Conservation (phyloP, 2,797 vertebrate species). For the Ctenosaura bakeri region DNA sequence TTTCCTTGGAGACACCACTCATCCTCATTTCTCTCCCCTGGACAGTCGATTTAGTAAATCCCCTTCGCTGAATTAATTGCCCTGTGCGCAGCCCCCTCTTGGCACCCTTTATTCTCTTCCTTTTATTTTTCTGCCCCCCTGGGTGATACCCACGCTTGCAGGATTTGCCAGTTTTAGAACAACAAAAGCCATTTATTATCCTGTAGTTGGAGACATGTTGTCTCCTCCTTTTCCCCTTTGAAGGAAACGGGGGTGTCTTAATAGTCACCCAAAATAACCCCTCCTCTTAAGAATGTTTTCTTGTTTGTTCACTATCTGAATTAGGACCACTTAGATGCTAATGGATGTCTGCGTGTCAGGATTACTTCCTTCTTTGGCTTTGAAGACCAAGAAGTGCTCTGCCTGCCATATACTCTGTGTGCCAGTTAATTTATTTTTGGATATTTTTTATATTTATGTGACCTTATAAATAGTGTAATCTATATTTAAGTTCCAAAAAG, state of each 20-base stretch:
- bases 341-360: neutral
- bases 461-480: constrained; percentile 66
- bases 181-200: constrained; percentile 23
- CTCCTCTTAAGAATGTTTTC: neutral
- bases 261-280: too few relatives aligned
- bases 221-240: neutral
- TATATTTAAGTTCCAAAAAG: constrained; percentile 49
- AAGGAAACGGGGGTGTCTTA: neutral
- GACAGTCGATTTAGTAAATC: neutral
- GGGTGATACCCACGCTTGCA: neutral
- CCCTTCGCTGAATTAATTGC: neutral
- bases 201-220: neutral
- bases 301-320: neutral
- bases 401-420: constrained; percentile 4
- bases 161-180: neutral
- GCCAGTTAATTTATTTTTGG: constrained; percentile 69
- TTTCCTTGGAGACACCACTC: neutral
- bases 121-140: neutral
- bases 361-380: constrained; percentile 21
- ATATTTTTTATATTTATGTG: constrained; percentile 44
- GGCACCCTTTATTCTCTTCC: constrained; percentile 26
- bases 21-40: too few relatives aligned
- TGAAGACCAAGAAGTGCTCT: neutral
- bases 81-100: neutral
- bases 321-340: neutral